These are phyloP conservation scores for Papilio dardanus DNA, from an alignment of 1,140 invertebrate genomes.

Conservation along the genomic window DNA sequence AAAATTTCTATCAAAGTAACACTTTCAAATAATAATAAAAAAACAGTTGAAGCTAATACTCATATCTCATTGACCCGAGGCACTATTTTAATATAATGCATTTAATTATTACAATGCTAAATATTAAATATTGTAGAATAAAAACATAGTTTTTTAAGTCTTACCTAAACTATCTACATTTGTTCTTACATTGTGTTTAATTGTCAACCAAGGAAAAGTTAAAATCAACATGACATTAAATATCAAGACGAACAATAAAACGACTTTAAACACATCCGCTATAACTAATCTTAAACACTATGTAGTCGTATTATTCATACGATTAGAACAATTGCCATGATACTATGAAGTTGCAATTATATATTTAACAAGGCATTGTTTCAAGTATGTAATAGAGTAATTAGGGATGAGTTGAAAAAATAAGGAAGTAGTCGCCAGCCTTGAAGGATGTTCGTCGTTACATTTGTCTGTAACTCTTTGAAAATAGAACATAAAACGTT, in stretches of 20 bases:
- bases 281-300: not conserved
- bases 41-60: too few relatives aligned
- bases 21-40: too few relatives aligned
- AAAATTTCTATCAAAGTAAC: too few relatives aligned
- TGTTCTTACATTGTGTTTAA: not conserved
- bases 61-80: too few relatives aligned
- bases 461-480: not conserved
- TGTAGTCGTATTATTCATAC: constrained; percentile 19
- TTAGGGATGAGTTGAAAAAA: constrained; percentile 48
- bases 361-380: constrained; percentile 60
- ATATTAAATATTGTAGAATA: too few relatives aligned
- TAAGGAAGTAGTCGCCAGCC: constrained; percentile 44
- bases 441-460: constrained; percentile 25
- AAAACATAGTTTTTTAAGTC: too few relatives aligned
- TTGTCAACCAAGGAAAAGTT: constrained; percentile 5
- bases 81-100: too few relatives aligned
- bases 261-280: constrained; percentile 4
- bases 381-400: constrained; percentile 46
- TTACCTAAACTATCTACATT: not conserved
- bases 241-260: constrained; percentile 4
- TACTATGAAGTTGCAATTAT: constrained; percentile 47
- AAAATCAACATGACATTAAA: constrained; percentile 3
- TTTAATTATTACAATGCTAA: too few relatives aligned
- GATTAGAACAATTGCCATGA: constrained; percentile 29
- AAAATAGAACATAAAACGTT: constrained; percentile 5